phyloP scores from a whole-genome alignment of 1,140 invertebrate species.

The Hyphantria cunea region DNA sequence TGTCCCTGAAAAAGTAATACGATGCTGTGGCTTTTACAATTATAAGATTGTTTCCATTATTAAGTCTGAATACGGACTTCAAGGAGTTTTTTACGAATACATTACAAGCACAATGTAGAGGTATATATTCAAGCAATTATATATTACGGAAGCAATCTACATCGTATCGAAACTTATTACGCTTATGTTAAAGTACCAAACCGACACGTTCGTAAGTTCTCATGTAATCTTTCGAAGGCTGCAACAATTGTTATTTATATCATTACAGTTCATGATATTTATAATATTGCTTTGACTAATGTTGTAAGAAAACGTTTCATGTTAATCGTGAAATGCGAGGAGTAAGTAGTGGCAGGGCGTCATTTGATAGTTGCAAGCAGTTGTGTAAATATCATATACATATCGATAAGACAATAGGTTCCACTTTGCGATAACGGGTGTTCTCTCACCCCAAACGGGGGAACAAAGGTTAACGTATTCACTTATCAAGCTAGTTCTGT shows the following conservation, averaged over 20 bases:
- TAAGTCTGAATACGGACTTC: too few relatives aligned
- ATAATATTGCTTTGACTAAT: slow-evolving; percentile 19
- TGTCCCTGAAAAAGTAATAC: too few relatives aligned
- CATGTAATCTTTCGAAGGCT: slow-evolving; percentile 33
- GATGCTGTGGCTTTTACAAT: too few relatives aligned
- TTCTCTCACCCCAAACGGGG: too few relatives aligned
- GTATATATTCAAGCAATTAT: slow-evolving; percentile 50
- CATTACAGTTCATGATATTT: slow-evolving; percentile 33
- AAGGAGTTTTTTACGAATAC: too few relatives aligned
- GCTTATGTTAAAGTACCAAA: slow-evolving; percentile 24
- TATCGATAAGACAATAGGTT: slow-evolving; percentile 16
- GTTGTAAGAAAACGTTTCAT: neutral
- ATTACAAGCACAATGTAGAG: too few relatives aligned
- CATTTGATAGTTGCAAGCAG: slow-evolving; percentile 9
- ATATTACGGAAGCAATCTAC: slow-evolving; percentile 48
- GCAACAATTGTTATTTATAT: slow-evolving; percentile 40
- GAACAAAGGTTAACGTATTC: too few relatives aligned
- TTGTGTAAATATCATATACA: slow-evolving; percentile 18
- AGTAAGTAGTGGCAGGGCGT: neutral
- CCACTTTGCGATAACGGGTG: too few relatives aligned
- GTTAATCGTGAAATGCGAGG: slow-evolving; percentile 12
- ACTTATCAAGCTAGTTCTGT: too few relatives aligned
- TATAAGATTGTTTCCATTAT: too few relatives aligned
- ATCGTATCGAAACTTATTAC: slow-evolving; percentile 48
- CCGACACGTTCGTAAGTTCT: slow-evolving; percentile 36